These are phyloP conservation scores for Syngnathus rostellatus DNA, from an alignment of 2,797 vertebrate genomes.

Conservation along the genomic window DNA sequence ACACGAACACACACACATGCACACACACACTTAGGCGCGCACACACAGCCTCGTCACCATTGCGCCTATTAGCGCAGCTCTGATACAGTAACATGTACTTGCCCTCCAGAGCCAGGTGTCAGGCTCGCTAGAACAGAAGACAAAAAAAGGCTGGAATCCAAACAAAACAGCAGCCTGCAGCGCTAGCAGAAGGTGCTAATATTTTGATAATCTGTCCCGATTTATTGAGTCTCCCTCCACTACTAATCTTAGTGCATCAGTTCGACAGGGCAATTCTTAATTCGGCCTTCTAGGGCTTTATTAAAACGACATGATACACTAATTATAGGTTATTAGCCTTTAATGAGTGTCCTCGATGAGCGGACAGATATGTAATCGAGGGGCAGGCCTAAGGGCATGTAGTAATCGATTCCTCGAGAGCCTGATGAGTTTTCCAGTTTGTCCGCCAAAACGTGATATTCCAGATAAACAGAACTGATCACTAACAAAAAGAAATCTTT, in stretches of 20 bases:
- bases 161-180: conserved; percentile 23
- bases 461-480: conserved; percentile 1
- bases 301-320: conserved; percentile 68
- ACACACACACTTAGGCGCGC: conserved; percentile 18
- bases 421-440: conserved; percentile 17
- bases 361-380: conserved; percentile 53
- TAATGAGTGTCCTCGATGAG: conserved; percentile 61
- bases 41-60: conserved; percentile 50
- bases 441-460: conserved; percentile 8
- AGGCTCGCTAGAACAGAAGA: conserved; percentile 28
- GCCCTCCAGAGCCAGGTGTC: conserved; percentile 54
- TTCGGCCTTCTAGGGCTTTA: conserved; percentile 60
- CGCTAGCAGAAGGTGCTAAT: conserved; percentile 21
- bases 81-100: conserved; percentile 57
- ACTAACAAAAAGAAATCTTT: neutral
- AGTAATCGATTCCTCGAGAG: conserved; percentile 37
- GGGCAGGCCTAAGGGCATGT: conserved; percentile 35
- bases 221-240: conserved; percentile 48
- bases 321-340: conserved; percentile 71
- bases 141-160: neutral
- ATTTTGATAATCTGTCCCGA: conserved; percentile 41
- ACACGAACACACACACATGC: conserved; percentile 19
- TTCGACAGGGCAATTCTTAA: conserved; percentile 29
- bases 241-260: conserved; percentile 55
- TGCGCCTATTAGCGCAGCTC: conserved; percentile 51